Evolutionary conservation across 2,113 vertebrate species (phyloP), one percentile per base, ranked within the genome.

Genomic region (Alexandromys fortis): DNA sequence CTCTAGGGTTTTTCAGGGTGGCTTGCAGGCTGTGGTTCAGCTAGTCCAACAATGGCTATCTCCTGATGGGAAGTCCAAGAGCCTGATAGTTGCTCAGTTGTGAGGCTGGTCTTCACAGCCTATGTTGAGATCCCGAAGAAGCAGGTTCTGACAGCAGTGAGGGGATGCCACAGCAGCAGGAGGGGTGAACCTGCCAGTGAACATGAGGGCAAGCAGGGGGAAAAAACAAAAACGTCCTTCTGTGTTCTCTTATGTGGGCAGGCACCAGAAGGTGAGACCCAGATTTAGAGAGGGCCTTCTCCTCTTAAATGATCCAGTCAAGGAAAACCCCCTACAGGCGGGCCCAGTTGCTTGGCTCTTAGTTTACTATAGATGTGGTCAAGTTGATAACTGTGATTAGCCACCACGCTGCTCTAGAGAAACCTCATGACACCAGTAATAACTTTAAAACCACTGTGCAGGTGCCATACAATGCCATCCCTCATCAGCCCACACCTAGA

Each of bases 381-480:
- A 58, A 38, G 52, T 61, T 38, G 79, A 26, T 22, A 61, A 61
- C 68, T 35, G 35, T n/a, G 79, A 61, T 82, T 82, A 61, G 21
- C 52, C 52, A 58, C 24, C 35, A 24, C 35, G 24, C 58, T 90
- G 72, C 52, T 12, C 2, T 47, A 78, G 52, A 0, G 17, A 79
- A 47, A 65, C 24, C 47, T 86, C 35, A 13, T 5, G 8, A 89
- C 70, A 9, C 47, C 73, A 14, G 9, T 45, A 26, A 61, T 28
- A 83, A n/a, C 38, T 30, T n/a, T 90, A 45, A 97, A 47, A 58
- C 73, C 77, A 28, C 17, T 12, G 2, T 0, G 5, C 3, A 7
- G 2, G 3, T 45, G 21, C 17, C 14, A 26, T 5, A 4, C 1
- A 0, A 22, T 52, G 21, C 61, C 21, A n/a, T 26, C 58, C 12